Evolutionary conservation across 2,888 invertebrate genomes (phyloP), one percentile per base, ranked within the genome.

Genomic region (Pheosia gnoma): DNA sequence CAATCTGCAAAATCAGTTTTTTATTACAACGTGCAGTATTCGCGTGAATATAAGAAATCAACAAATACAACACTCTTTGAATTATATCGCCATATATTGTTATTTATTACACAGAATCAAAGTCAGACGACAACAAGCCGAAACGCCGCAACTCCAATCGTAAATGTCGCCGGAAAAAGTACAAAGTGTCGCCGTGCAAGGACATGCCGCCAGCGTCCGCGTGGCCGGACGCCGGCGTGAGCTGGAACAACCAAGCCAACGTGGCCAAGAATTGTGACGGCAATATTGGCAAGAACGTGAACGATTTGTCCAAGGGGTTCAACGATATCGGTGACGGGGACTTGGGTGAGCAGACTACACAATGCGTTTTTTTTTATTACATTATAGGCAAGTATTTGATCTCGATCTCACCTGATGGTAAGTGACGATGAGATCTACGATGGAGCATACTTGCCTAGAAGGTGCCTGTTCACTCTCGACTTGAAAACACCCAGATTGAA

Each of bases 231-330:
- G 54, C 60, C 0, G 57, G 57, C 0, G 60, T 45, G 4, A 57
- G 61, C 9, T 68, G 70, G 69, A 84, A 89, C 73, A 88, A 89
- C 64, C 75, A 80, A 9, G 63, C 80, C 0, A 38, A 70, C 0
- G 78, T 80, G 5, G 74, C 78, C 2, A 88, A 87, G 61, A 68
- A 73, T 0, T 72, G 75, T n/a, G 83, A 83, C 54, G 84, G 82
- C 0, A 85, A 77, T 3, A 75, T 91, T 0, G 93, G 92, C 0
- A 91, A 91, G 56, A 92, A 92, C 56, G 93, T 92, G 0, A 93
- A 93, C 51, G 82, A 90, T 62, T 67, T 93, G 0, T 79, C 72
- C 3, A 72, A 72, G 0, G 75, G 79, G 37, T 80, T 71, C 25
- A 57, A 57, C 5, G 38, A 25, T 25, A 25, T 54, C 6, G 57